Conservation (phyloP, 2,113 vertebrate genomes). For the Acanthochromis polyacanthus region DNA sequence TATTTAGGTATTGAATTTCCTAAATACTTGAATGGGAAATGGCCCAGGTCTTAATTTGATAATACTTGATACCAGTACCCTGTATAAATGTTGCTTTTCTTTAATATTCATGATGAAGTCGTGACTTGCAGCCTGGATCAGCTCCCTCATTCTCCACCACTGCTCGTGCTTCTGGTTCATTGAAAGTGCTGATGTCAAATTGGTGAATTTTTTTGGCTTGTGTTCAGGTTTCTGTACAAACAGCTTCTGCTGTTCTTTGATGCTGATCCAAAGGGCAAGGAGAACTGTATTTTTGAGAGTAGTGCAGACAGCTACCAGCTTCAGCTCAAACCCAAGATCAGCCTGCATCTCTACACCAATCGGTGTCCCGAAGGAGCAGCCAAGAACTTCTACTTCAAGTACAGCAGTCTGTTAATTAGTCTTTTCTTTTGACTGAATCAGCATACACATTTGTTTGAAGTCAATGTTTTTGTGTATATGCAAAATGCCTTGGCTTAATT, state of each 20-base stretch:
- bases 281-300: conserved; percentile 84
- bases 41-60: neutral
- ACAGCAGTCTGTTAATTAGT: conserved; percentile 9
- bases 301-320: conserved; percentile 78
- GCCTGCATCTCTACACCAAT: conserved; percentile 90
- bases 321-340: conserved; percentile 85
- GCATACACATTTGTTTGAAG: neutral
- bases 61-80: neutral
- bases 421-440: neutral
- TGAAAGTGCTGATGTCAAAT: conserved; percentile 4
- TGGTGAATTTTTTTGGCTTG: conserved; percentile 29
- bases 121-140: neutral
- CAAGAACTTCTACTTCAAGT: conserved; percentile 74
- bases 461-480: neutral
- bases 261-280: conserved; percentile 73
- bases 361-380: conserved; percentile 82
- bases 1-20: neutral
- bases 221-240: conserved; percentile 89
- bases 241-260: conserved; percentile 88
- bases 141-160: neutral
- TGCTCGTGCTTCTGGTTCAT: conserved; percentile 8
- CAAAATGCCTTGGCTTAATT: neutral
- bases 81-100: neutral
- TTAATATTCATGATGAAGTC: conserved; percentile 9
- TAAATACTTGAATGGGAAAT: neutral